Evolutionary conservation across 2,113 vertebrate genomes (phyloP), one percentile per base, ranked within the genome.

Genomic region (Ploceus nigricollis): DNA sequence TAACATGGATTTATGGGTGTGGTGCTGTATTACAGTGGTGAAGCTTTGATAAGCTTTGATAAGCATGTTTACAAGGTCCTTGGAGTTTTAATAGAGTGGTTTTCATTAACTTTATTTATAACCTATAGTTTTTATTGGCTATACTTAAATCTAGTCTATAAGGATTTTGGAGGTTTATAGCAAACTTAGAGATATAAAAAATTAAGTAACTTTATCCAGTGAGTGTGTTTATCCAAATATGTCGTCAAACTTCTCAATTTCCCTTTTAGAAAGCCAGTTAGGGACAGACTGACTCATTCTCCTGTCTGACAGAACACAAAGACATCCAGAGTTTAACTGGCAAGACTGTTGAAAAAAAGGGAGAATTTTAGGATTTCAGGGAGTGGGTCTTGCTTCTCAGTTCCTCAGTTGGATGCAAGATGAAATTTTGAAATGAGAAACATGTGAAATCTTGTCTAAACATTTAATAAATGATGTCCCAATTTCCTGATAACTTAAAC

Each of bases 141-240:
- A 19, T 90, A 88, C 47, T 93, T 97, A 89, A 91, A 95, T 95
- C 81, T 94, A 68, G 33, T 89, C 91, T 97, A 6, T 96, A 90
- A 94, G 82, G 56, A 95, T 97, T 97, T 97, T 91, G 92, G 77
- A 96, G 58, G 51, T 93, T 97, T 97, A 96, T 87, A 71, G 60
- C 85, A 76, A 95, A 96, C 77, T 68, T 94, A 86, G 39, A 82
- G 31, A 94, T 96, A 87, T 91, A 97, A 95, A 96, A 96, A 75
- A 72, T 91, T 93, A 93, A 97, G 91, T 96, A 96, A 97, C 82
- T 97, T 97, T 95, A 96, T 96, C 92, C 87, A 94, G 47, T 94
- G 82, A 96, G 89, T 87, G 54, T 93, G 60, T 98, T 98, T 98
- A 97, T 97, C 92, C 96, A 96, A 97, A 90, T 97, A 95, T 96